Percentiles rank a stretch among this genome's conserved stretches.
Conservation (phyloP, 2,113 vertebrate genomes). For the Rhombomys opimus region DNA sequence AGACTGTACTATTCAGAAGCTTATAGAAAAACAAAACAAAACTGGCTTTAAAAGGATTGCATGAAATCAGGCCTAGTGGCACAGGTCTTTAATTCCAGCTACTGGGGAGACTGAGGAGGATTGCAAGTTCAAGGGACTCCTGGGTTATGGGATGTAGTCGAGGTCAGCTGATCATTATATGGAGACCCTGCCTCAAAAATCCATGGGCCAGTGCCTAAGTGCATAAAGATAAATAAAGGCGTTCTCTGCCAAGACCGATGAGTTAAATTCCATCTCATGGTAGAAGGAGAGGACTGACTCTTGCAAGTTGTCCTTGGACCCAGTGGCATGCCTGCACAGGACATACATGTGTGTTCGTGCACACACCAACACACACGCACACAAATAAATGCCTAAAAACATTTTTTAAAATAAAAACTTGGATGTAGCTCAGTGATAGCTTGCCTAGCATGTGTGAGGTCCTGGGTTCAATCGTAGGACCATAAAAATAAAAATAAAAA, state of each 20-base stretch:
- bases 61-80: background rate
- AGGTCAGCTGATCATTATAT: background rate
- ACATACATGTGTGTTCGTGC: no score
- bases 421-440: background rate
- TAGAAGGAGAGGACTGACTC: background rate
- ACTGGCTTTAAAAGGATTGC: background rate
- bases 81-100: background rate
- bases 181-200: background rate
- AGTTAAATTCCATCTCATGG: no score
- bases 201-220: background rate
- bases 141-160: background rate
- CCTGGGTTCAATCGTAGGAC: background rate
- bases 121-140: background rate
- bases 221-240: no score
- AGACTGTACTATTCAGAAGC: background rate
- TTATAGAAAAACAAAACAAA: background rate
- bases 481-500: background rate
- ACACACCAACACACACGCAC: background rate
- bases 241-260: background rate
- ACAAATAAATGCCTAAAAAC: background rate
- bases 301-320: background rate
- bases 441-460: background rate
- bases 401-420: background rate
- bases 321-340: no score
- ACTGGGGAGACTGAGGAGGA: background rate